Evolutionary conservation across 2,888 invertebrate genomes (phyloP).

Genomic region (Omphaloscelis lunosa): DNA sequence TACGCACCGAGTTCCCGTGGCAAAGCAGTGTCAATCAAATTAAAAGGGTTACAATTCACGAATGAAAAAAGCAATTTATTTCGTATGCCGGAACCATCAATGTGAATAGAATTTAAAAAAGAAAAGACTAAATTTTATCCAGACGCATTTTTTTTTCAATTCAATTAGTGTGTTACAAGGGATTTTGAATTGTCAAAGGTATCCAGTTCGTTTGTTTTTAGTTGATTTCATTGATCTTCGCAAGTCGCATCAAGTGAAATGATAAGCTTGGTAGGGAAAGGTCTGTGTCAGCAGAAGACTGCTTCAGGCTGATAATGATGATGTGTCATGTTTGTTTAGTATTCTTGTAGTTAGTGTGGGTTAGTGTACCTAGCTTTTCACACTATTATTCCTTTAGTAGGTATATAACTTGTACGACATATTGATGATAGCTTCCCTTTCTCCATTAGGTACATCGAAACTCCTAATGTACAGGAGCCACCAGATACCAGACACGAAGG

Average conservation of each 20-base stretch:
- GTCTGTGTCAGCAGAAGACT: too few species aligned
- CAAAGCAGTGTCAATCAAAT: conserved; percentile 63
- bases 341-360: background rate
- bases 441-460: background rate
- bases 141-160: conserved; percentile 35
- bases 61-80: conserved; percentile 59
- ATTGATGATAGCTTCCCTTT: background rate
- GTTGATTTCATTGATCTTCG: background rate
- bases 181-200: conserved; percentile 24
- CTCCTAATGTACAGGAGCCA: background rate
- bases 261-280: background rate
- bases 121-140: conserved; percentile 25
- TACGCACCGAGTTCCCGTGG: conserved; percentile 24
- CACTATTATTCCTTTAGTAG: background rate
- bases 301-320: too few species aligned
- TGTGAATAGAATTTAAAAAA: conserved; percentile 42
- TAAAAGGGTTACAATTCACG: conserved; percentile 63
- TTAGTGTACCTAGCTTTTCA: background rate
- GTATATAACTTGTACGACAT: background rate
- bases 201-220: conserved; percentile 23
- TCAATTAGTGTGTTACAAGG: conserved; percentile 46
- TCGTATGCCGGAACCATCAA: conserved; percentile 47
- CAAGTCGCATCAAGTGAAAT: background rate
- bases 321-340: background rate
- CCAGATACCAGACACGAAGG: conserved; percentile 5